These are phyloP conservation scores for Mohoua ochrocephala DNA, from an alignment of 2,113 vertebrate genomes.

Conservation along the genomic window DNA sequence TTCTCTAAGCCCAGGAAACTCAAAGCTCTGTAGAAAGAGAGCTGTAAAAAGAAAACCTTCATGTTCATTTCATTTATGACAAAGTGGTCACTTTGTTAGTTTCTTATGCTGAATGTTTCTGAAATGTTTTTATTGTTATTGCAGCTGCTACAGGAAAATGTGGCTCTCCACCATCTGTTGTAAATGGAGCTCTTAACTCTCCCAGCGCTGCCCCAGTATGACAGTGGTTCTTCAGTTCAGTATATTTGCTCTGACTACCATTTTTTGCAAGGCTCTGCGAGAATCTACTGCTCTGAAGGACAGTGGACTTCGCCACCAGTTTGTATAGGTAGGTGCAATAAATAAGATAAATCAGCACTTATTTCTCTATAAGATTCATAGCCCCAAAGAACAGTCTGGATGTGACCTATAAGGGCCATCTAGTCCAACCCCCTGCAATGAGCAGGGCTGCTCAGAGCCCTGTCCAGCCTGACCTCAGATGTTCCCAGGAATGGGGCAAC, in stretches of 20 bases:
- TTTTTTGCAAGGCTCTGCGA: slow-evolving; percentile 65
- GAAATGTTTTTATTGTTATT: neutral
- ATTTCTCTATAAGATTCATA: neutral
- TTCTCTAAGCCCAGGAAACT: neutral
- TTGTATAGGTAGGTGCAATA: slow-evolving; percentile 66
- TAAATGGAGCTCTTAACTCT: slow-evolving; percentile 38
- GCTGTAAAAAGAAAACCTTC: neutral
- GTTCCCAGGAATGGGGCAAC: neutral
- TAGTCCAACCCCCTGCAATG: neutral
- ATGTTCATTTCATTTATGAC: neutral
- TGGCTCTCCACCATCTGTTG: slow-evolving; percentile 62
- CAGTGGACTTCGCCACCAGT: slow-evolving; percentile 62
- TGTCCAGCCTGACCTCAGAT: neutral
- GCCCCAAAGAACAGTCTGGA: neutral
- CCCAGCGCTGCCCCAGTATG: slow-evolving; percentile 13
- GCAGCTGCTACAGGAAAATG: slow-evolving; percentile 59
- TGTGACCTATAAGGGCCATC: neutral
- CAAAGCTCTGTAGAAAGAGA: neutral
- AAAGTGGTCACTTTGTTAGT: neutral
- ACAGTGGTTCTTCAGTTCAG: slow-evolving; percentile 63
- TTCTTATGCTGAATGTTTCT: neutral
- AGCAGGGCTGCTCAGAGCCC: neutral
- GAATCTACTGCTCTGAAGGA: slow-evolving; percentile 56
- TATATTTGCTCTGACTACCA: slow-evolving; percentile 66
- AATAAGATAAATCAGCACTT: neutral